Evolutionary conservation across 1,140 invertebrate genomes (phyloP), one percentile per base, ranked within the genome.

Genomic region (Globodera rostochiensis): DNA sequence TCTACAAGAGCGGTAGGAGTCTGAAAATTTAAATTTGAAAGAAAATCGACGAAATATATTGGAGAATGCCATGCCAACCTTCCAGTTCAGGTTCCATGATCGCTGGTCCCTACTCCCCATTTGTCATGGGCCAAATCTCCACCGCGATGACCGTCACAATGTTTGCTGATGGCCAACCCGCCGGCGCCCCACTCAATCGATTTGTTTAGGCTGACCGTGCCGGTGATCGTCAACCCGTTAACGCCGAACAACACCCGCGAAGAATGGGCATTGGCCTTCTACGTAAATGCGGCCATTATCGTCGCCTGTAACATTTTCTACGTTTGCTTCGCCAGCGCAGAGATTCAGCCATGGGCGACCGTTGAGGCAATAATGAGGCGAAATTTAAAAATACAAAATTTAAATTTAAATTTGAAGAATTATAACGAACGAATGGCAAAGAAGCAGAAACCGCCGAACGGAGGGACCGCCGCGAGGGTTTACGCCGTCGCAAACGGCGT

Each of bases 201-300:
- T 77, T 13, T 46, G 49, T 77, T 49, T 13, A 78, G 77, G 77
- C 70, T 78, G 7, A 8, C 83, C 4, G 74, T 83, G 4, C 82
- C 82, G 19, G 21, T 83, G 49, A 84, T 83, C 66, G 82, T 83
- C 8, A 84, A 84, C 70, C 53, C 82, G 11, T 69, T 83, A n/a
- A 83, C 82, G 8, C 60, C 71, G 45, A 80, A 82, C 21, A 83
- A 83, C 73, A 83, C 82, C 36, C 45, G 49, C 73, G 50, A 84
- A 83, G 81, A 83, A 73, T 83, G 82, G 82, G 81, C 81, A 75
- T 49, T 77, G 21, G 82, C 82, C 6, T 83, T 83, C 57, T 83
- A 80, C 64, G 70, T 60, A 4, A 45, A 82, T 9, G 82, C 49
- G 6, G 82, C 45, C 45, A 83, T 83, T 47, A 83, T 83, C 80